Conservation (phyloP, 2,113 vertebrate species). For the Podarcis cretensis region DNA sequence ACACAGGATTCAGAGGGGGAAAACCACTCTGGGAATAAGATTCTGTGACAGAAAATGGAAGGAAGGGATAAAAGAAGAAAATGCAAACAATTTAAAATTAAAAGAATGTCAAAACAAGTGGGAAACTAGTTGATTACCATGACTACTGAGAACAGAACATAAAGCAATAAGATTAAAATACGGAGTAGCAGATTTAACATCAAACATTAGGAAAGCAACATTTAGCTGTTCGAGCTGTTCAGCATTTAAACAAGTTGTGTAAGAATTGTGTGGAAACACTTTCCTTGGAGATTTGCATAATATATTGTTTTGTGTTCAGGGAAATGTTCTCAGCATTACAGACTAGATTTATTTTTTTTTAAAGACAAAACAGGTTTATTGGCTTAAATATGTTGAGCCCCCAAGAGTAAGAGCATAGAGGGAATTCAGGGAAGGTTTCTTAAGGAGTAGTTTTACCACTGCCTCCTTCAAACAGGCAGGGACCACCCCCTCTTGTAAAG, state of each 20-base stretch:
- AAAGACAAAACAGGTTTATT: not conserved
- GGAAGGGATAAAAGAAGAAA: not conserved
- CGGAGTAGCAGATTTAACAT: not conserved
- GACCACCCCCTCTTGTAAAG: no score
- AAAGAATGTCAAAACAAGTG: not conserved
- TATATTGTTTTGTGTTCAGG: not conserved
- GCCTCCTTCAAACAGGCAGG: no score
- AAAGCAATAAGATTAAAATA: not conserved
- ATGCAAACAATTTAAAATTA: no score
- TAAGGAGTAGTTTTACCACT: no score
- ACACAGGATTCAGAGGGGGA: not conserved
- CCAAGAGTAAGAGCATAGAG: not conserved
- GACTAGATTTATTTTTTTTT: not conserved
- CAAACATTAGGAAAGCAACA: not conserved
- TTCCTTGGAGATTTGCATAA: not conserved
- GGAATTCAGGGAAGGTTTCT: no score
- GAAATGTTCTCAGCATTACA: not conserved
- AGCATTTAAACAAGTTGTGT: not conserved
- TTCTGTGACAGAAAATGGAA: not conserved
- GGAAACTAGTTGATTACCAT: not conserved
- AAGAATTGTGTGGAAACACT: not conserved
- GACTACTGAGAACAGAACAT: not conserved
- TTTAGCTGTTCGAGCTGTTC: not conserved
- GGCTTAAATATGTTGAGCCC: not conserved
- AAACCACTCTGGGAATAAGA: not conserved